Conservation (phyloP, 2,113 vertebrate species). For the Alethe diademata region DNA sequence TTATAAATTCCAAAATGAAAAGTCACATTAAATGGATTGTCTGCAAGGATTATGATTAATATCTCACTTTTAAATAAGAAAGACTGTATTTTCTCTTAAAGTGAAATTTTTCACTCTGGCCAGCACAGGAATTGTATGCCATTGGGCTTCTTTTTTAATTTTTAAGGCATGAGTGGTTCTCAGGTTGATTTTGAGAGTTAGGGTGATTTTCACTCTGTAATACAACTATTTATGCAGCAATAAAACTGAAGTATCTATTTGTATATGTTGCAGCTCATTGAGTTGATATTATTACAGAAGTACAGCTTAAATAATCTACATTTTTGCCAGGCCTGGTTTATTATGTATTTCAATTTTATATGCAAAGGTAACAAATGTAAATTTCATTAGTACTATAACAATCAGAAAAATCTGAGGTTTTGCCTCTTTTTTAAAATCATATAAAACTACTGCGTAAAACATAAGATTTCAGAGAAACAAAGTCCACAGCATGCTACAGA, state of each 20-base stretch:
- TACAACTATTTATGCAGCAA: constrained; percentile 34
- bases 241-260: background rate
- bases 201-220: background rate
- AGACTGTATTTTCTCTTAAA: background rate
- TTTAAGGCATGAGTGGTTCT: background rate
- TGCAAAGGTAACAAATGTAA: constrained; percentile 35
- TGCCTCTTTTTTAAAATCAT: background rate
- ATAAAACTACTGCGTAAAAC: background rate
- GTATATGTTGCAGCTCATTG: background rate
- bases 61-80: background rate
- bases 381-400: constrained; percentile 46
- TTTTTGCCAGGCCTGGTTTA: constrained; percentile 4
- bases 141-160: background rate
- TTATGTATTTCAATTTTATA: constrained; percentile 16
- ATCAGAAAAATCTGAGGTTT: constrained; percentile 9
- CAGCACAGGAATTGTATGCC: background rate
- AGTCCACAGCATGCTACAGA: background rate
- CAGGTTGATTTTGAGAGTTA: background rate
- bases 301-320: background rate
- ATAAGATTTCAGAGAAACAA: background rate
- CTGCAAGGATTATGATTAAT: background rate
- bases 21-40: background rate
- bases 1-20: background rate
- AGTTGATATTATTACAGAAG: background rate
- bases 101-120: background rate